phyloP scores from a whole-genome alignment of 2,888 invertebrate genomes.

The Argyra leucocephala region DNA sequence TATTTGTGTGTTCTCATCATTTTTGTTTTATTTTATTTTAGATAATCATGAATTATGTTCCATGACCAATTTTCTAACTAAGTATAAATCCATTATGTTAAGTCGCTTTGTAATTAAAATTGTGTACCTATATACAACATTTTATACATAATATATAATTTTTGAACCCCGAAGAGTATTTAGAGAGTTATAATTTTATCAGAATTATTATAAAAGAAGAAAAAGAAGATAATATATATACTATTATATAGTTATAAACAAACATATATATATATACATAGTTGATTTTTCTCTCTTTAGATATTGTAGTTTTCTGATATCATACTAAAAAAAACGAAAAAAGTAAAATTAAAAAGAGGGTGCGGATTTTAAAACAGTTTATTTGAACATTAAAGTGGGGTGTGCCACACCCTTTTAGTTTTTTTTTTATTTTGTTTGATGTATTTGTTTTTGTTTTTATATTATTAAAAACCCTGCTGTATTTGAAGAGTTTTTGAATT shows the following conservation, averaged over 20 bases:
- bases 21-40: neutral
- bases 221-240: neutral
- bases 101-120: constrained; percentile 2
- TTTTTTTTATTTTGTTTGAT: neutral
- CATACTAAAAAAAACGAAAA: too few species aligned
- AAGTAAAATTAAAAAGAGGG: neutral
- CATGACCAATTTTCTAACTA: neutral
- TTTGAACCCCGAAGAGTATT: too few species aligned
- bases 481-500: too few species aligned
- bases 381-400: neutral
- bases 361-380: neutral
- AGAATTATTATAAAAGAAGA: neutral
- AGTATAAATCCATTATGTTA: neutral
- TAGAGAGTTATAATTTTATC: too few species aligned
- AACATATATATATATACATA: neutral
- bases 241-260: neutral
- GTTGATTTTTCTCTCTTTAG: neutral
- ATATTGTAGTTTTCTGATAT: neutral
- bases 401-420: constrained; percentile 2
- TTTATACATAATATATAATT: too few species aligned
- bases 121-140: neutral
- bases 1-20: too few species aligned
- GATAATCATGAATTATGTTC: constrained; percentile 2
- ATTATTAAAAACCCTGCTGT: too few species aligned
- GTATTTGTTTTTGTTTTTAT: too few species aligned